Evolutionary conservation across 2,113 vertebrate genomes (phyloP).

Genomic region (Riparia riparia): DNA sequence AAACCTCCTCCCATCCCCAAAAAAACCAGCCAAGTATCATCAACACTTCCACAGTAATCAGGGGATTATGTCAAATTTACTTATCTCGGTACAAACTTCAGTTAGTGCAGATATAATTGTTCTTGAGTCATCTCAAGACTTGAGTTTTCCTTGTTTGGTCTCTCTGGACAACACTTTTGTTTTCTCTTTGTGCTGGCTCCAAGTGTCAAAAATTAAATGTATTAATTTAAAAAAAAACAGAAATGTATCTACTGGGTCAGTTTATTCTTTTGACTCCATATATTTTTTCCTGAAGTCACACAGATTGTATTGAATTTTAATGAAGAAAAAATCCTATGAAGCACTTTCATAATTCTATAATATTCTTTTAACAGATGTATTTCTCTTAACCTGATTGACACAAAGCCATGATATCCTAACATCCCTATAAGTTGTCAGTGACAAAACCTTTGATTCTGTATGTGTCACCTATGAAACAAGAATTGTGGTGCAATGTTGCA

Average conservation of each 20-base stretch:
- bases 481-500: background rate
- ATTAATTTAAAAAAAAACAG: background rate
- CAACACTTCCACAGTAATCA: background rate
- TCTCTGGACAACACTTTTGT: background rate
- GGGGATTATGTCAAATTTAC: accelerated
- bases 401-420: background rate
- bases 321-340: background rate
- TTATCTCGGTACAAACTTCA: background rate
- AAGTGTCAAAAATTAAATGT: background rate
- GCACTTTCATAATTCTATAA: background rate
- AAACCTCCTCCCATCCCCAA: background rate
- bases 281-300: background rate
- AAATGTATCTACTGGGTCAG: background rate
- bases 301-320: background rate
- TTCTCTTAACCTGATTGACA: background rate
- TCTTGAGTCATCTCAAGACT: background rate
- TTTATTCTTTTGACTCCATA: background rate
- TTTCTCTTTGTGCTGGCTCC: background rate
- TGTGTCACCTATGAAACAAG: background rate
- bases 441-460: background rate
- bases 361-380: background rate
- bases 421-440: background rate
- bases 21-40: background rate
- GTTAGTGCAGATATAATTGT: background rate
- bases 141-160: background rate